phyloP scores from a whole-genome alignment of 2,113 vertebrate genomes.

The Scomber scombrus region DNA sequence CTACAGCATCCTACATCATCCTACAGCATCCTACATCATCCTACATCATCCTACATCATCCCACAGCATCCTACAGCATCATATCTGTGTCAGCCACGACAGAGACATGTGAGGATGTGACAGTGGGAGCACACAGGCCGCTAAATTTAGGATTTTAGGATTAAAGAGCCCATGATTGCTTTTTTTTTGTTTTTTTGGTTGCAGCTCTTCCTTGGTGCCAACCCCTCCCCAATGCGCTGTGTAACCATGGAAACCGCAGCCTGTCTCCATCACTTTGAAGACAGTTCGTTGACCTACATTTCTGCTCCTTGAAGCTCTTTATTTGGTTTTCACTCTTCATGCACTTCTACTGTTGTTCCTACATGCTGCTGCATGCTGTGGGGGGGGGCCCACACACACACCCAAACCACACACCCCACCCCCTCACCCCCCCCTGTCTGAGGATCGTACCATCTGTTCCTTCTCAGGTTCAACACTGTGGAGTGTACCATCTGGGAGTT shows the following conservation, averaged over 20 bases:
- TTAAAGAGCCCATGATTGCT: slow-evolving; percentile 19
- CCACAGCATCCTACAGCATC: background rate
- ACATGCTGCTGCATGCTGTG: too few species aligned
- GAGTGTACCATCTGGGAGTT: background rate
- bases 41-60: background rate
- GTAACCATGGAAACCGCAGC: slow-evolving; percentile 67
- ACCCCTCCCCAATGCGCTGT: slow-evolving; percentile 2
- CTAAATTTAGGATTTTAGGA: slow-evolving; percentile 47
- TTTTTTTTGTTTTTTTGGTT: slow-evolving; percentile 4
- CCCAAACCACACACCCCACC: background rate
- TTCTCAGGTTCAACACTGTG: background rate
- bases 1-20: too few species aligned
- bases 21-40: too few species aligned
- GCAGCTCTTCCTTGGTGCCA: background rate
- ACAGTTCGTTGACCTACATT: slow-evolving; percentile 71
- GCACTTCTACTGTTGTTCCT: background rate
- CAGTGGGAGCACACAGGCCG: too few species aligned
- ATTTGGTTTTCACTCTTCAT: background rate
- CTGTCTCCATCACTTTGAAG: slow-evolving; percentile 61
- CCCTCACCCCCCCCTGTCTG: background rate
- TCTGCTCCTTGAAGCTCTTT: slow-evolving; percentile 1
- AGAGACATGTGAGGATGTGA: too few species aligned
- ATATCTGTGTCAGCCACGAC: background rate
- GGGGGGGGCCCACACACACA: too few species aligned
- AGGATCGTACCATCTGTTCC: slow-evolving; percentile 21